phyloP scores from a whole-genome alignment of 2,888 invertebrate species.

The Orthosia gothica region DNA sequence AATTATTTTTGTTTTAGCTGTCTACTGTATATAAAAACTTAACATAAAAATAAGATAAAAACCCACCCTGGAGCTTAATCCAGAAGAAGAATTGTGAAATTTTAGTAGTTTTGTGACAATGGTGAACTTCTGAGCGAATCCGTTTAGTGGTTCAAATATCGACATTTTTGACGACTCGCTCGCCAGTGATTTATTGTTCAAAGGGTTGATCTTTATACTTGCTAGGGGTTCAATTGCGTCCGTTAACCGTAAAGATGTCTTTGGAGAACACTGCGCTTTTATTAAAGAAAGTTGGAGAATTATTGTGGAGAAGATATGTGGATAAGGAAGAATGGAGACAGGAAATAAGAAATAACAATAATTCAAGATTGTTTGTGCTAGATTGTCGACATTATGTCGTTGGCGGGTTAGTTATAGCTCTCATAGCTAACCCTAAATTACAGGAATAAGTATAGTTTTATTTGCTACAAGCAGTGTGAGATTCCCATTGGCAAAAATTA shows the following conservation, averaged over 20 bases:
- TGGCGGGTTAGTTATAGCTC: background rate
- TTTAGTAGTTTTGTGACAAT: too few species aligned
- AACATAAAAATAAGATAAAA: too few species aligned
- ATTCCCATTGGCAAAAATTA: too few species aligned
- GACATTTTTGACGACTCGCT: conserved; percentile 58
- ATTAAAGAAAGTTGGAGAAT: conserved; percentile 31
- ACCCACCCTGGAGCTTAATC: too few species aligned
- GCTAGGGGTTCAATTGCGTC: conserved; percentile 29
- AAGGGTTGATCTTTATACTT: conserved; percentile 42
- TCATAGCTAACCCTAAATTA: background rate
- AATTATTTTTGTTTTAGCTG: too few species aligned
- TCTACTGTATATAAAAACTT: too few species aligned
- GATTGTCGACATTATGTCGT: conserved; percentile 4
- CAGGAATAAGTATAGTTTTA: background rate
- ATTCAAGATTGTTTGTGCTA: conserved; percentile 13
- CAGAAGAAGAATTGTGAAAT: too few species aligned
- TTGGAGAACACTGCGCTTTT: conserved; percentile 22
- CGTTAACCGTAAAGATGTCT: conserved; percentile 24
- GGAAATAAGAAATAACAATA: conserved; percentile 23
- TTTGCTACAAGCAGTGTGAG: too few species aligned
- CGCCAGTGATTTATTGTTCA: conserved; percentile 48
- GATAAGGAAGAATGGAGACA: background rate
- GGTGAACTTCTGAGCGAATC: conserved; percentile 16
- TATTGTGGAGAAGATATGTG: conserved; percentile 4
- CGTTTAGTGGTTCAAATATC: conserved; percentile 8